Evolutionary conservation across 2,888 invertebrate species (phyloP).

Genomic region (Mesochorus sp.): DNA sequence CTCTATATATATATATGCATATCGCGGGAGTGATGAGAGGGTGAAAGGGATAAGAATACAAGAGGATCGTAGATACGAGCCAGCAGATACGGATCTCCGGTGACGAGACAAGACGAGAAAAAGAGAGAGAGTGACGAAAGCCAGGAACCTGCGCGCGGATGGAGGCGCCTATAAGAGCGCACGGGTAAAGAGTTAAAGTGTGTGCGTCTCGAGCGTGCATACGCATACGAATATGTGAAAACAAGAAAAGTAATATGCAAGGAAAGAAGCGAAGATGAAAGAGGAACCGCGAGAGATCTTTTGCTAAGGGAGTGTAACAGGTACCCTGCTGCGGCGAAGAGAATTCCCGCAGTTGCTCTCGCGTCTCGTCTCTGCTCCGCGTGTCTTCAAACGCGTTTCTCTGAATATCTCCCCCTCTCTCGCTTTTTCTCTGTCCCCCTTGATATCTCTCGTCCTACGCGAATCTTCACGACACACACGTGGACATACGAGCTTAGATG

Average conservation of each 20-base stretch:
- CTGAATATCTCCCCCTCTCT: slow-evolving; percentile 15
- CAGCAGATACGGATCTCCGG: too few species aligned
- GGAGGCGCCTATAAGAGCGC: slow-evolving; percentile 50
- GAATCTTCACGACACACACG: slow-evolving; percentile 33
- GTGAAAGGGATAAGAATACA: slow-evolving; percentile 21
- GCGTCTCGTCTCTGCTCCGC: slow-evolving; percentile 10
- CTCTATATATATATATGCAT: background rate
- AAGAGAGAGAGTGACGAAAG: slow-evolving; percentile 43
- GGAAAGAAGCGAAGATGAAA: slow-evolving; percentile 53
- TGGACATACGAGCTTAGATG: background rate
- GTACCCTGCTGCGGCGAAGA: slow-evolving; percentile 53
- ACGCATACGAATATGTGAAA: background rate
- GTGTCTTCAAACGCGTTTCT: slow-evolving; percentile 33
- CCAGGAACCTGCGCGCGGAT: slow-evolving; percentile 41
- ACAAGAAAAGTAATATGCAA: background rate
- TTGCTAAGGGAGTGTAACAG: slow-evolving; percentile 37
- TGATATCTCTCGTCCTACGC: slow-evolving; percentile 56
- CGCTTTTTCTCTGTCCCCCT: background rate
- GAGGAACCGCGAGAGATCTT: slow-evolving; percentile 51
- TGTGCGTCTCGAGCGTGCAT: slow-evolving; percentile 16
- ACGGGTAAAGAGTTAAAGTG: slow-evolving; percentile 28
- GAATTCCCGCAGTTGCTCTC: slow-evolving; percentile 27
- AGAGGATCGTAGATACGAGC: too few species aligned
- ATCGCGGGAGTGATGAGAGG: background rate
- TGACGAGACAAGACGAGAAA: slow-evolving; percentile 18